A percentile compares a stretch with the other conserved stretches of the same genome.
Conservation (phyloP, 2,113 vertebrate genomes). For the Callorhinus ursinus region DNA sequence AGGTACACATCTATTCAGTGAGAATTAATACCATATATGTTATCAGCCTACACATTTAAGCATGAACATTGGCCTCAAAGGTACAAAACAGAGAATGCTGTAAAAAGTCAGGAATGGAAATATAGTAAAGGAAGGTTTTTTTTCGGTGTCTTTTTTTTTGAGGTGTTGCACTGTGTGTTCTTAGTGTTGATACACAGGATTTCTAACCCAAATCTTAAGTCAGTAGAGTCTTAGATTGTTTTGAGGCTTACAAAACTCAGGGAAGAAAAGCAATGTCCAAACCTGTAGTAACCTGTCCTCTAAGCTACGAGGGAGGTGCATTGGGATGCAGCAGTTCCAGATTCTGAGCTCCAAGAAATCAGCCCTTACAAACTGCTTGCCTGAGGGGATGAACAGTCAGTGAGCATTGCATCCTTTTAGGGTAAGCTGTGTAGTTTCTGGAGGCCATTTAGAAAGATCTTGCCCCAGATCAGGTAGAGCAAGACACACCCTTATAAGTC, state of each 20-base stretch:
- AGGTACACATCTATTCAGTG: not conserved
- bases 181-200: not conserved
- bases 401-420: not conserved
- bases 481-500: not conserved
- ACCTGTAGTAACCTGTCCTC: not conserved
- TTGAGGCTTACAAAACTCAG: not conserved
- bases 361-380: constrained; percentile 26
- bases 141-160: not conserved
- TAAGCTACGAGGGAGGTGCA: not conserved
- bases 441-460: not conserved
- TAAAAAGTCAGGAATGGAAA: not conserved
- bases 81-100: not conserved
- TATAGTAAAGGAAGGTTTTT: not conserved
- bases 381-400: not conserved
- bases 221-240: not conserved
- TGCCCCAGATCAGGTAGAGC: not conserved
- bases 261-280: not conserved
- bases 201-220: constrained; percentile 17
- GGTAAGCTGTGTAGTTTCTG: not conserved
- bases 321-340: not conserved
- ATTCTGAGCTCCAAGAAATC: constrained; percentile 52
- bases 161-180: not conserved
- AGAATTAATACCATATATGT: not conserved
- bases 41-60: not conserved
- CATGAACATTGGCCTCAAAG: constrained; percentile 1